Percentiles rank a stretch among this genome's conserved stretches.
phyloP scores from a whole-genome alignment of 2,888 invertebrate species.

The Melipona beecheii region DNA sequence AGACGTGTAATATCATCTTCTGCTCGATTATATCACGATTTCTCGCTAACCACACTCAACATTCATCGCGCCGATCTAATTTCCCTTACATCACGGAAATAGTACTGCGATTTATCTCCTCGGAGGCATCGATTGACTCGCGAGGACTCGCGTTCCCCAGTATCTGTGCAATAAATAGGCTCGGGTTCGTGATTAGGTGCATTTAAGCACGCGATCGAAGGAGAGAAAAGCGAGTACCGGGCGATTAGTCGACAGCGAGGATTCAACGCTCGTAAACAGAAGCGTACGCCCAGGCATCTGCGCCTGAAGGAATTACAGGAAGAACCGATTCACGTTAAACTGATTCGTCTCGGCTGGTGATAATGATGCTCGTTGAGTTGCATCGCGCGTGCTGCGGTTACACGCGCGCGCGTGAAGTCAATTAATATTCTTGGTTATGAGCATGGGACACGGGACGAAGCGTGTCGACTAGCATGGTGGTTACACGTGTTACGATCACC shows the following conservation, averaged over 20 bases:
- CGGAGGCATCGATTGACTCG: neutral
- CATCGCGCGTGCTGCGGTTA: slow-evolving; percentile 27
- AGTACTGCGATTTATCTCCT: neutral
- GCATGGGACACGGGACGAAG: slow-evolving; percentile 26
- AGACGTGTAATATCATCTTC: neutral
- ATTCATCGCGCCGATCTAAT: neutral
- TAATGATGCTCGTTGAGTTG: slow-evolving; percentile 27
- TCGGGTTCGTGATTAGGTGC: neutral
- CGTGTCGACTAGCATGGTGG: slow-evolving; percentile 1
- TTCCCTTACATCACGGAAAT: neutral
- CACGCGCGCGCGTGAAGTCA: slow-evolving; percentile 32
- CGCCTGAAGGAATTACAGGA: slow-evolving; percentile 36
- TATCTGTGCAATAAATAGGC: neutral
- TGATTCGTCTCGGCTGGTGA: slow-evolving; percentile 22
- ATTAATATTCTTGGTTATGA: slow-evolving; percentile 43
- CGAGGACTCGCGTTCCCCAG: neutral
- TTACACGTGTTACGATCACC: slow-evolving; percentile 9
- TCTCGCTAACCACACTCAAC: neutral
- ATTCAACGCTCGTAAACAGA: slow-evolving; percentile 36
- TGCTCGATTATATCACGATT: neutral
- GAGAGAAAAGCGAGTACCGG: neutral
- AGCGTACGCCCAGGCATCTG: slow-evolving; percentile 40
- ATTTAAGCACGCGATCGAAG: slow-evolving; percentile 6
- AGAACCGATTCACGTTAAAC: slow-evolving; percentile 32
- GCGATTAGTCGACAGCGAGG: slow-evolving; percentile 6